Evolutionary conservation across 1,140 invertebrate species (phyloP), one percentile per base, ranked within the genome.

Genomic region (Ceratitis capitata): DNA sequence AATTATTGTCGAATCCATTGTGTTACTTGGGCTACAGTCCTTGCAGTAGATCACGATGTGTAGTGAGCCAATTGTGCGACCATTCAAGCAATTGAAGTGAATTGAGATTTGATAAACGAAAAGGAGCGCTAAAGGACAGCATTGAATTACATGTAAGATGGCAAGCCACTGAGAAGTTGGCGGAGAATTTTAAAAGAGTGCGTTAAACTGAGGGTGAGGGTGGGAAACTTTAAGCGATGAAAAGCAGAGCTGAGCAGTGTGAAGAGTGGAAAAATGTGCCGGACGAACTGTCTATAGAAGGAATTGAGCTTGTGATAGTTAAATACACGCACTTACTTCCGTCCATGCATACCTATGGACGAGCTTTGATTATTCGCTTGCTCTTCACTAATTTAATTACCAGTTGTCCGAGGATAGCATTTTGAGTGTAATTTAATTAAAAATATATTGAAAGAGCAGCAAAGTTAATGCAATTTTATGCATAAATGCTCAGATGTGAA

Each of bases 101-200:
- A 47, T 78, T 78, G 69, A 78, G 69, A 78, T 45, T 78, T 78
- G 69, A 78, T 78, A 78, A 45, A 78, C 45, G 69, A 78, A 78
- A 45, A n/a, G 69, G 39, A 78, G 69, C n/a, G n/a, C 61, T 69
- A n/a, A 9, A 23, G 51, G 1, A 12, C 39, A 26, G 64, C 26
- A 69, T 16, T n/a, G 35, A 69, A 69, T 10, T 35, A 42, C 35
- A 0, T 1, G 5, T n/a, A n/a, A 12, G 58, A 23, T 26, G 58
- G 58, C 4, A 16, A 23, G n/a, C 35, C 9, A 10, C 23, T 35
- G 19, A 23, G n/a, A 23, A 10, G 69, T 3, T 19, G n/a, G 19
- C 4, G 2, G 3, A 56, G 19, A n/a, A 53, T 1, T n/a, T n/a
- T n/a, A 53, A 4, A n/a, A 9, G 51, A n/a, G 51, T 23, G 51